Conservation (phyloP, 2,888 invertebrate species). For the Aethes cnicana region DNA sequence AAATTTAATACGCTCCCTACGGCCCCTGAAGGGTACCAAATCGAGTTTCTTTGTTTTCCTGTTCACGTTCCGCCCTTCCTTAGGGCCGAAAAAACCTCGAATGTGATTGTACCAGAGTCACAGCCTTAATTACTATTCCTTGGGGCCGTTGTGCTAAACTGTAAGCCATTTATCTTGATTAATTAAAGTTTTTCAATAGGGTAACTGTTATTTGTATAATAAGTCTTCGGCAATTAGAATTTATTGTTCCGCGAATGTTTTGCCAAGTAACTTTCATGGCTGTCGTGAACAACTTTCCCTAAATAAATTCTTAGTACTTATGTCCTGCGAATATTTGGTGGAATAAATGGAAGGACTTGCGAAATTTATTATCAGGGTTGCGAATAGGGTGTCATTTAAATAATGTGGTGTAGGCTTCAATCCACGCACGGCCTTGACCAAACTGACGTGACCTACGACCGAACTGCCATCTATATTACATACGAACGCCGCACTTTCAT, state of each 20-base stretch:
- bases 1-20: conserved; percentile 78
- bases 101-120: conserved; percentile 38
- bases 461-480: conserved; percentile 21
- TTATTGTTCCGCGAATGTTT: conserved; percentile 20
- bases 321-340: background rate
- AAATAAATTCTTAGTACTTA: no score
- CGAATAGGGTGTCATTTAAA: conserved; percentile 1
- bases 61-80: conserved; percentile 41
- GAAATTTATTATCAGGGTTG: background rate
- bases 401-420: conserved; percentile 6
- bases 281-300: background rate
- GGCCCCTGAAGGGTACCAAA: conserved; percentile 65
- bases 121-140: conserved; percentile 61
- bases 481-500: conserved; percentile 9
- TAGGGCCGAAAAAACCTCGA: conserved; percentile 36
- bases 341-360: background rate
- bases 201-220: conserved; percentile 31
- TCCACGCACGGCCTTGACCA: conserved; percentile 18
- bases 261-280: conserved; percentile 9
- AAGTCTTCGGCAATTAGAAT: conserved; percentile 23
- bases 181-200: conserved; percentile 58
- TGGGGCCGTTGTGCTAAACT: conserved; percentile 61
- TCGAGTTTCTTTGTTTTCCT: conserved; percentile 75
- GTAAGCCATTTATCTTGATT: conserved; percentile 72
- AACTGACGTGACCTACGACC: conserved; percentile 5